Base-by-base conservation (phyloP, 1,140 invertebrate genomes). In the Drosophila punjabiensis region DNA sequence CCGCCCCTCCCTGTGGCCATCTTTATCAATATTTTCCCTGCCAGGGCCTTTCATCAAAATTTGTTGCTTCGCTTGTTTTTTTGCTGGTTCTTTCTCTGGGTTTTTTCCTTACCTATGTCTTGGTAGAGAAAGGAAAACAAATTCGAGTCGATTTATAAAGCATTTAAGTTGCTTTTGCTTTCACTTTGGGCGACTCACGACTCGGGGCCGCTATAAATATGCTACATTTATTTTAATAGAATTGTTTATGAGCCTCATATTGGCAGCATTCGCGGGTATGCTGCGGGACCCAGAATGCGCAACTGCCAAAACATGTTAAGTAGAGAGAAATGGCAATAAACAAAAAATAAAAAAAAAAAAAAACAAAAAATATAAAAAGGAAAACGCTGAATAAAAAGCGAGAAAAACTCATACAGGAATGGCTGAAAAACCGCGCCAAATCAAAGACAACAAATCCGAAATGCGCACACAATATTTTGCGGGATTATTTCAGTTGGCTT, bases 181-280 rank as follows among this genome's bases (percentile, higher is more conserved):
- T 78, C 47, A 70, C 64, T 78, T 79, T 69, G 45, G 50, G 56
- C 41, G 24, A 18, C 11, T 33, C 47, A 52, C 35, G 24, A 18
- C 16, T 30, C 47, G 18, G 30, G 52, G 69, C 28, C 69, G 63
- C 71, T 65, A 76, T 80, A 90, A 91, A 91, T 91, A 91, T 90
- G 87, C 86, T 77, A 80, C 86, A 90, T 90, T 90, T 91, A 91
- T 82, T 90, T 86, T 90, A 89, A 89, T 89, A 90, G 86, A 89
- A 89, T 90, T 91, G 82, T 90, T 91, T 90, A 90, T 90, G 86
- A 62, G 37, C 61, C 62, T 41, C 69, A 78, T 87, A 80, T 87
- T 76, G 63, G 81, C 70, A 68, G 63, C 32, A 35, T 39, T 58
- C 35, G 68, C 47, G 24, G 45, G 35, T 50, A 61, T 47, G 32